Evolutionary conservation across 2,113 vertebrate genomes (phyloP), one percentile per base, ranked within the genome.

Genomic region (Panthera uncia): DNA sequence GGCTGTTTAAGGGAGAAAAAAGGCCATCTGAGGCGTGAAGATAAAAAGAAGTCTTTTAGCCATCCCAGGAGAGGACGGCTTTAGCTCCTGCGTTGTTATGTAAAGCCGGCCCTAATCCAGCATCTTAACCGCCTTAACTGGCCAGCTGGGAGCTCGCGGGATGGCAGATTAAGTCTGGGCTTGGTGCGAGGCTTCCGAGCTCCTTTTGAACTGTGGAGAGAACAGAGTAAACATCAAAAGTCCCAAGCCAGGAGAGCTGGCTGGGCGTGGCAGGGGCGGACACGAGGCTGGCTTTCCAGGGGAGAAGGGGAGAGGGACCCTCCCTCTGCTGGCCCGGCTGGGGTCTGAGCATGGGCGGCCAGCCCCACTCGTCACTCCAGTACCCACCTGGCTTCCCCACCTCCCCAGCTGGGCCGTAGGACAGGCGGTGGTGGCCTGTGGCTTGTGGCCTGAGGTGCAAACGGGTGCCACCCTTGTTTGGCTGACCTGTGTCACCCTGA

Each of bases 21-120:
- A 97, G 98, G 98, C 98, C 15, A 76, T 98, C 98, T 99, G 99
- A 99, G 96, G 98, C 98, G 91, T 96, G 95, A 98, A 99, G 98
- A 99, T 99, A 98, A 99, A 99, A 99, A 98, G 98, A 98, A 98
- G 98, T 98, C 98, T 98, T 98, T 98, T 98, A 98, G 98, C 90
- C 84, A 89, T 97, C 98, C 97, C 97, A 18, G 97, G 98, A 98
- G 96, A 97, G 97, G 95, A 95, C 95, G 98, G 98, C 98, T 99
- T 98, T 98, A 98, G 98, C 98, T 98, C 98, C 98, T 94, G 98
- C 98, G 98, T 98, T 99, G 98, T 98, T 98, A 98, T 98, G 99
- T 98, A 99, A 99, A 99, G 98, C 98, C 98, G 94, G 98, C 98
- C 99, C 98, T 98, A 98, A 99, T 99, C 98, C 98, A 94, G 98